A percentile compares a stretch with the other conserved stretches of the same genome.
Evolutionary conservation across 2,797 vertebrate species (phyloP).

Genomic region (Aplochiton taeniatus): DNA sequence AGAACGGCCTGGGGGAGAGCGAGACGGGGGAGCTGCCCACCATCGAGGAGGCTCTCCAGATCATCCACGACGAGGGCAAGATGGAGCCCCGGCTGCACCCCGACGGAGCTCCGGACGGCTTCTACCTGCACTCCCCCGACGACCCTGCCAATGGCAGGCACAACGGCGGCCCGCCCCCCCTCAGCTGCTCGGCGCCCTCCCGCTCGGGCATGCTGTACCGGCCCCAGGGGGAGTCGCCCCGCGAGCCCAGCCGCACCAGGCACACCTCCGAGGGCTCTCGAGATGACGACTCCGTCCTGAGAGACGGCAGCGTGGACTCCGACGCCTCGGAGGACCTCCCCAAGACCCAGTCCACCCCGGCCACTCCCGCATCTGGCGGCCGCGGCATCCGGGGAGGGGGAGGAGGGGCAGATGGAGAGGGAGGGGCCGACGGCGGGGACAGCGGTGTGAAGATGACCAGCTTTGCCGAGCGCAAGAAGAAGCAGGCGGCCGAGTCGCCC

Average conservation of each 20-base stretch:
- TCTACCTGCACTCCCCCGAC: constrained; percentile 90
- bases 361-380: constrained; percentile 58
- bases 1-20: constrained; percentile 72
- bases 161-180: constrained; percentile 48
- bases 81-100: constrained; percentile 89
- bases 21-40: constrained; percentile 84
- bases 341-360: constrained; percentile 70
- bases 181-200: constrained; percentile 74
- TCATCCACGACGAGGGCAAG: constrained; percentile 88
- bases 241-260: constrained; percentile 58
- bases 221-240: constrained; percentile 40
- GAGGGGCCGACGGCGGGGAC: constrained; percentile 64
- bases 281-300: constrained; percentile 83
- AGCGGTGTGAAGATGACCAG: constrained; percentile 89
- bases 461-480: constrained; percentile 90
- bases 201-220: constrained; percentile 72
- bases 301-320: constrained; percentile 83
- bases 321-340: constrained; percentile 83
- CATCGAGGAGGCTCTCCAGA: constrained; percentile 92
- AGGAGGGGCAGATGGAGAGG: constrained; percentile 44
- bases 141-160: constrained; percentile 63
- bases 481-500: constrained; percentile 69
- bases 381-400: constrained; percentile 48
- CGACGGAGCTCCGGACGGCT: constrained; percentile 88
- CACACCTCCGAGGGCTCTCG: constrained; percentile 78